These are phyloP conservation scores for Odontomyia ornata DNA, from an alignment of 2,888 invertebrate species.

Conservation along the genomic window DNA sequence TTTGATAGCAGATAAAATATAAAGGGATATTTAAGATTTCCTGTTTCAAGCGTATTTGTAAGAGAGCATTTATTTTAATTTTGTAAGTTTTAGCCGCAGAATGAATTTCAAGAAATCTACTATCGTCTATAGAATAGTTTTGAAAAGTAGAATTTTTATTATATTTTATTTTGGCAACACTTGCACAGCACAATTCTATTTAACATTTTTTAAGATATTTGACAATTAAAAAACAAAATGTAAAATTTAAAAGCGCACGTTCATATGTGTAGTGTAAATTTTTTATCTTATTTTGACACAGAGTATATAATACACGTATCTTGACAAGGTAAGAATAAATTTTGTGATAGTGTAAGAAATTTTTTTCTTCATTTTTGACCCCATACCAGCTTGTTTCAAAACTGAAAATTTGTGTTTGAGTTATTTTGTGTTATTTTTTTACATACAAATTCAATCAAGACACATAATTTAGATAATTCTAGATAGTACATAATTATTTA, in stretches of 20 bases:
- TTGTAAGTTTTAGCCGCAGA: no score
- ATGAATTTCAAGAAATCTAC: no score
- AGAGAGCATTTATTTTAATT: no score
- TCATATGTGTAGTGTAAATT: no score
- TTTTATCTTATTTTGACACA: neutral
- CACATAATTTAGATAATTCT: conserved; percentile 6
- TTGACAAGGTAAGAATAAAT: neutral
- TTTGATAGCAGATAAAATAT: no score
- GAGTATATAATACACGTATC: neutral
- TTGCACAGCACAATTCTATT: conserved; percentile 21
- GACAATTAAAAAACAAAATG: no score
- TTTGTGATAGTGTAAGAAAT: conserved; percentile 45
- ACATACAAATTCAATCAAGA: neutral
- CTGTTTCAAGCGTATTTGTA: no score
- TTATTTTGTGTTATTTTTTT: conserved; percentile 28
- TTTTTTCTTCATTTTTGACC: conserved; percentile 59
- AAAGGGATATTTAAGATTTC: no score
- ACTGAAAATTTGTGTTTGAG: conserved; percentile 47
- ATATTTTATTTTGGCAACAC: no score
- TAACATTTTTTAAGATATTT: conserved; percentile 3
- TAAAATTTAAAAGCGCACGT: no score
- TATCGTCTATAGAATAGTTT: no score
- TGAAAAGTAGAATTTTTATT: no score
- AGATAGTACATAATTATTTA: neutral
- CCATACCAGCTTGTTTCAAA: conserved; percentile 62